Conservation (phyloP, 2,888 invertebrate species). For the Cyclophora albipunctata region DNA sequence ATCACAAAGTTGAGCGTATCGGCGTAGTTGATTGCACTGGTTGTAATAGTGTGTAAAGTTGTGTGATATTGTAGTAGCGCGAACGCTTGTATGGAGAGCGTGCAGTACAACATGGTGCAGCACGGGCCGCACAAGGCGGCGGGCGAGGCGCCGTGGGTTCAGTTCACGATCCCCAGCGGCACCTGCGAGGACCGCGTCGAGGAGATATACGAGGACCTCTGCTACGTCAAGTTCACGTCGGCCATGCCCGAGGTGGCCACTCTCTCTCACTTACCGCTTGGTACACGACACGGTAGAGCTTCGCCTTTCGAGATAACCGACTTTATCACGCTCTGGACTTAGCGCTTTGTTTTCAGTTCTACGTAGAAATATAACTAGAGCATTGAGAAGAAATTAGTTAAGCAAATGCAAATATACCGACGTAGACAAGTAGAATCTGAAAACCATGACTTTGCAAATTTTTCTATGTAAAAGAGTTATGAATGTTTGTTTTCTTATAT, state of each 20-base stretch:
- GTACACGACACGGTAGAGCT: not conserved
- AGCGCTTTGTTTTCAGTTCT: not conserved
- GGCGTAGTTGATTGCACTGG: too few relatives aligned
- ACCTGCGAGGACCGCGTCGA: constrained; percentile 80
- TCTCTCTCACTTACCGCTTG: not conserved
- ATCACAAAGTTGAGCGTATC: too few relatives aligned
- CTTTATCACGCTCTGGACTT: constrained; percentile 7
- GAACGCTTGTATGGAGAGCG: constrained; percentile 39
- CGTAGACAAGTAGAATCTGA: too few relatives aligned
- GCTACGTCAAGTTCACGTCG: constrained; percentile 88
- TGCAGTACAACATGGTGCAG: constrained; percentile 37
- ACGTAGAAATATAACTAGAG: too few relatives aligned
- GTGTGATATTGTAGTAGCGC: constrained; percentile 41
- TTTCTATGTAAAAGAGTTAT: too few relatives aligned
- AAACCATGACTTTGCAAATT: too few relatives aligned
- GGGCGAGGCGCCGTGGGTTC: constrained; percentile 77
- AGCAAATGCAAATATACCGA: too few relatives aligned
- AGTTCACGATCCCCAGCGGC: constrained; percentile 79
- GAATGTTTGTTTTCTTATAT: too few relatives aligned
- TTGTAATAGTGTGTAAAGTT: not conserved
- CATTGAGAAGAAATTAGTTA: too few relatives aligned
- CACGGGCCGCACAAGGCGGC: constrained; percentile 28
- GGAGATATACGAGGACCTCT: constrained; percentile 91
- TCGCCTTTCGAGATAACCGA: constrained; percentile 11
- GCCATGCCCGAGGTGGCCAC: constrained; percentile 79